Evolutionary conservation across 2,888 invertebrate genomes (phyloP).

Genomic region (Drosophila differens): DNA sequence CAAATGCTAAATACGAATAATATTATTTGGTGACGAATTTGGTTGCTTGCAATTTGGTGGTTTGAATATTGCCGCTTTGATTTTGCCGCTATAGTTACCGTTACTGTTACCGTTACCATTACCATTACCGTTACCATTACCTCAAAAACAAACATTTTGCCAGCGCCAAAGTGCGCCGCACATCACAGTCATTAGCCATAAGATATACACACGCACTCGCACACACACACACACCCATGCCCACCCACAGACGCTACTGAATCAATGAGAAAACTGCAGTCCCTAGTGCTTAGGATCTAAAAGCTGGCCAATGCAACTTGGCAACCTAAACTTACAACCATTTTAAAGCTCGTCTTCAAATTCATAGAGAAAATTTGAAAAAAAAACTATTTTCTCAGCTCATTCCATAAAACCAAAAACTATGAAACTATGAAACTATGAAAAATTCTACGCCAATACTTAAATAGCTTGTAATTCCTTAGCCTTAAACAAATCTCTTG

Average conservation of each 20-base stretch:
- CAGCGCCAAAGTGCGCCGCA: conserved; percentile 40
- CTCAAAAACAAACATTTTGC: conserved; percentile 48
- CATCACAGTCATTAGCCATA: conserved; percentile 63
- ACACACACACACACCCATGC: not conserved
- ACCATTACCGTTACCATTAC: conserved; percentile 53
- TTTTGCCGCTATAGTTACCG: conserved; percentile 38
- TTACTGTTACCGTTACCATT: conserved; percentile 31
- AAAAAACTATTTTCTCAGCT: conserved; percentile 3
- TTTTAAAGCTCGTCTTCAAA: conserved; percentile 24
- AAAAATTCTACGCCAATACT: conserved; percentile 73
- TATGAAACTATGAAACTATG: conserved; percentile 25
- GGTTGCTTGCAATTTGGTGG: conserved; percentile 9
- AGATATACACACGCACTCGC: conserved; percentile 24
- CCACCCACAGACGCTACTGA: not conserved
- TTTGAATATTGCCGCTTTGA: conserved; percentile 36
- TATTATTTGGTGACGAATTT: conserved; percentile 23
- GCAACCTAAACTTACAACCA: conserved; percentile 25
- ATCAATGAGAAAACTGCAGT: conserved; percentile 36
- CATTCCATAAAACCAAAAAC: conserved; percentile 29
- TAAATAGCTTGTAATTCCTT: conserved; percentile 74
- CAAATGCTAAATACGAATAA: conserved; percentile 1
- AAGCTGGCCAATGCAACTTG: conserved; percentile 44
- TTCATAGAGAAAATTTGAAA: conserved; percentile 6
- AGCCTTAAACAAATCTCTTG: conserved; percentile 49
- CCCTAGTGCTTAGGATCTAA: conserved; percentile 28